Evolutionary conservation across 1,140 invertebrate genomes (phyloP).

Genomic region (Saccostrea cuccullata): DNA sequence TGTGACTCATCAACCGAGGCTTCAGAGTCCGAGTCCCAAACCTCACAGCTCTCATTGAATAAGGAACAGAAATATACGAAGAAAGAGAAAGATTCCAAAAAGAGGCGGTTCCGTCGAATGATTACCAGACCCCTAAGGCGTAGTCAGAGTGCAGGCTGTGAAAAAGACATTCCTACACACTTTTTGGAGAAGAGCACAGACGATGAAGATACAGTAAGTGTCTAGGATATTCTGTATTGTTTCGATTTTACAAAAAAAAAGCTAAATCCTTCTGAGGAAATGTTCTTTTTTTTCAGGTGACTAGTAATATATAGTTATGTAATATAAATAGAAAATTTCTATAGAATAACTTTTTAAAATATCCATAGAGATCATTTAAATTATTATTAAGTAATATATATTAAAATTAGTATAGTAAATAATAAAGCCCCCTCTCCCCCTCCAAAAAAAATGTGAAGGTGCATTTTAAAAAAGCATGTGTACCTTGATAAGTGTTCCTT

Average conservation of each 20-base stretch:
- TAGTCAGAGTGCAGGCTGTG: constrained; percentile 78
- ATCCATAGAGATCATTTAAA: too few species aligned
- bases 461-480: too few species aligned
- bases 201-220: constrained; percentile 72
- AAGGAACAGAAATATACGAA: constrained; percentile 41
- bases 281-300: too few species aligned
- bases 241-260: too few species aligned
- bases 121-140: constrained; percentile 75
- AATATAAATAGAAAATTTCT: too few species aligned
- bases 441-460: too few species aligned
- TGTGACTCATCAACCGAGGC: constrained; percentile 51
- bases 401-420: too few species aligned
- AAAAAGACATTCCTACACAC: constrained; percentile 77
- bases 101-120: constrained; percentile 68
- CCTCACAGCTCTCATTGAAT: neutral
- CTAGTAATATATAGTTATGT: too few species aligned
- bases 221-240: neutral
- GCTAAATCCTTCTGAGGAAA: too few species aligned
- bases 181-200: constrained; percentile 69
- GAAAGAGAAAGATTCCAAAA: constrained; percentile 58
- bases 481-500: neutral
- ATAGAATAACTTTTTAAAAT: too few species aligned
- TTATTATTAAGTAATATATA: too few species aligned
- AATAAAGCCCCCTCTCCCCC: too few species aligned
- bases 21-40: constrained; percentile 44